These are phyloP conservation scores for Bolinopsis microptera DNA, from an alignment of 37 sponge, comb jelly and placozoan genomes.

Conservation along the genomic window DNA sequence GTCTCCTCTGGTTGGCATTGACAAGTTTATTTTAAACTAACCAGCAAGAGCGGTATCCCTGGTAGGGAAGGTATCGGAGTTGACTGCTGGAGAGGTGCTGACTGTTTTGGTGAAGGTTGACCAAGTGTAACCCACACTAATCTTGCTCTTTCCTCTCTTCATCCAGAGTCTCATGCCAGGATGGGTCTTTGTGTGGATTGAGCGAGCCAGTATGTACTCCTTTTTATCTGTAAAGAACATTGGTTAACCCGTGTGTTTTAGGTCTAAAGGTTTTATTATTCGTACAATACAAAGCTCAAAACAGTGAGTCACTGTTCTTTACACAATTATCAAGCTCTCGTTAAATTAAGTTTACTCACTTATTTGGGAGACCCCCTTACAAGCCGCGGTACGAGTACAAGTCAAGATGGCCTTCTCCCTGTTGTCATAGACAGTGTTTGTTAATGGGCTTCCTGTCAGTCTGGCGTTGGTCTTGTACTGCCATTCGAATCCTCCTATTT, in stretches of 20 bases:
- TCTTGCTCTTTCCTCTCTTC: not conserved
- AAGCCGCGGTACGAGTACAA: not conserved
- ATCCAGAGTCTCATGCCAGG: not conserved
- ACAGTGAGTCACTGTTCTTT: no score
- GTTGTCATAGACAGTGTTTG: not conserved
- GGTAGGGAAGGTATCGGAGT: not conserved
- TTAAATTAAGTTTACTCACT: not conserved
- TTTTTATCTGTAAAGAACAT: not conserved
- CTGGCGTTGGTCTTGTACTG: not conserved
- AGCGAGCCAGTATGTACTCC: not conserved
- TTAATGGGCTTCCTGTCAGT: not conserved
- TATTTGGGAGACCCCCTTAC: constrained; percentile 5
- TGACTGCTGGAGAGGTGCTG: not conserved
- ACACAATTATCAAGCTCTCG: no score
- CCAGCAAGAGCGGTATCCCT: not conserved
- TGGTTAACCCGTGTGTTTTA: no score
- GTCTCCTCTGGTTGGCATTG: no score
- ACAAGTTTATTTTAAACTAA: no score
- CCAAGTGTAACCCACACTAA: not conserved
- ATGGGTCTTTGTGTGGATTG: not conserved
- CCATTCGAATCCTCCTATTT: not conserved
- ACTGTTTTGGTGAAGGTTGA: not conserved
- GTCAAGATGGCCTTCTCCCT: not conserved
- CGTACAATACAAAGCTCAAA: no score
- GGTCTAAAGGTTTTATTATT: no score